A percentile compares a stretch with the other conserved stretches of the same genome.
phyloP scores from a whole-genome alignment of 2,888 invertebrate genomes.

The Homarus gammarus region DNA sequence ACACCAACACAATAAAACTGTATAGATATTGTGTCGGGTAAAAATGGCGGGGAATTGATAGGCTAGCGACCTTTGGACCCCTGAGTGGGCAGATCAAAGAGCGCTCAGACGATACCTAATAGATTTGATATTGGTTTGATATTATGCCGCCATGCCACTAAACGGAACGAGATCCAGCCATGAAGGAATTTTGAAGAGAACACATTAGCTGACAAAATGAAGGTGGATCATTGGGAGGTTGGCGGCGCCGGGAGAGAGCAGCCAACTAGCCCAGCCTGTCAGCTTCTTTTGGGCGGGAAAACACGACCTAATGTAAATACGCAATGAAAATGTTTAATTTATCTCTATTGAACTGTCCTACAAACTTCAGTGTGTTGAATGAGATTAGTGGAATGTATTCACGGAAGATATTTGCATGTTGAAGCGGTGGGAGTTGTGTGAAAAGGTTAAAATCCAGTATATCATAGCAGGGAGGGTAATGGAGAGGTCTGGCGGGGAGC shows the following conservation, averaged over 20 bases:
- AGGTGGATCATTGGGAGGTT: slow-evolving; percentile 20
- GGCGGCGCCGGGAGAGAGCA: not conserved
- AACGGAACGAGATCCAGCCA: slow-evolving; percentile 46
- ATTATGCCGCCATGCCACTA: slow-evolving; percentile 62
- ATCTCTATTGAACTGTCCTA: not conserved
- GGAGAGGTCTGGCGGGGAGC: not conserved
- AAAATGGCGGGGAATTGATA: slow-evolving; percentile 29
- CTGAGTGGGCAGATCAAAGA: slow-evolving; percentile 53
- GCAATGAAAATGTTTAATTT: not conserved
- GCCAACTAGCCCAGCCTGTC: not conserved
- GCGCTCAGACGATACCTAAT: slow-evolving; percentile 57
- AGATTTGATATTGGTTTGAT: slow-evolving; percentile 69
- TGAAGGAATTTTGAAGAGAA: slow-evolving; percentile 39
- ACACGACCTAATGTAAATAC: not conserved
- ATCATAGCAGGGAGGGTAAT: not conserved
- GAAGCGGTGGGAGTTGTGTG: not conserved
- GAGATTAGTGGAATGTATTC: slow-evolving; percentile 15
- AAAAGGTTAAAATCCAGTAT: not conserved
- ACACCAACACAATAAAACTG: not conserved
- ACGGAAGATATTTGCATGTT: not conserved
- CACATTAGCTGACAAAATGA: slow-evolving; percentile 45
- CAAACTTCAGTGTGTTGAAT: not conserved
- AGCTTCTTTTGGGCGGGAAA: not conserved
- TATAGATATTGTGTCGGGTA: not conserved
- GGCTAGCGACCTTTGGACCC: slow-evolving; percentile 48